These are phyloP conservation scores for Pogonomyrmex californicus DNA, from an alignment of 1,140 invertebrate species.

Conservation along the genomic window DNA sequence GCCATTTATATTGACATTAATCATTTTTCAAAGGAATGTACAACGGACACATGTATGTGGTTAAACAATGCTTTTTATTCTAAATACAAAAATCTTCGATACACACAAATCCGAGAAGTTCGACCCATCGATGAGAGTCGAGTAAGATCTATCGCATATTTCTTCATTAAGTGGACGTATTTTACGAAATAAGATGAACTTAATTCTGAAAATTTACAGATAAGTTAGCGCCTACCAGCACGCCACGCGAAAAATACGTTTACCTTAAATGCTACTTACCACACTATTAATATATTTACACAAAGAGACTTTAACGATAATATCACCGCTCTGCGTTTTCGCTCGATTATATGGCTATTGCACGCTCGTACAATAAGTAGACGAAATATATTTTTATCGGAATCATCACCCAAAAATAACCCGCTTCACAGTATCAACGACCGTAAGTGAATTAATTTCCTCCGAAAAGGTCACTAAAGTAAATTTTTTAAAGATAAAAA, in stretches of 20 bases:
- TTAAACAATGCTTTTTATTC: slow-evolving; percentile 70
- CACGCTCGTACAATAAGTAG: slow-evolving; percentile 19
- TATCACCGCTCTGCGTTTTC: slow-evolving; percentile 71
- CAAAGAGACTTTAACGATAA: slow-evolving; percentile 68
- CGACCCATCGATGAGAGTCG: neutral
- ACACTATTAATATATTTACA: slow-evolving; percentile 74
- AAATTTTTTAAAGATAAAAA: neutral
- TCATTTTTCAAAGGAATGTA: neutral
- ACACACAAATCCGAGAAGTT: slow-evolving; percentile 13
- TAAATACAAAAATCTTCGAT: slow-evolving; percentile 59
- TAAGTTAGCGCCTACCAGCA: slow-evolving; percentile 50
- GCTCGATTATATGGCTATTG: slow-evolving; percentile 67
- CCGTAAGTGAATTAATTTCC: neutral
- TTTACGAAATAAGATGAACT: neutral
- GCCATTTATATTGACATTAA: neutral
- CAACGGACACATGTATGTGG: slow-evolving; percentile 18
- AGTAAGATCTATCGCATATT: neutral
- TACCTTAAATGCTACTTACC: slow-evolving; percentile 61
- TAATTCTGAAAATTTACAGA: slow-evolving; percentile 42
- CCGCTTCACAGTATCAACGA: neutral
- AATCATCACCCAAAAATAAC: slow-evolving; percentile 32
- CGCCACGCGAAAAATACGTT: slow-evolving; percentile 36
- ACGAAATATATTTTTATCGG: slow-evolving; percentile 19
- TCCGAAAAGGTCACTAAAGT: neutral
- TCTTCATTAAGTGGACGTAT: neutral